Percentiles rank a stretch among this genome's conserved stretches.
These are phyloP conservation scores for Aldrovandia affinis DNA, from an alignment of 2,797 vertebrate genomes.

Conservation along the genomic window DNA sequence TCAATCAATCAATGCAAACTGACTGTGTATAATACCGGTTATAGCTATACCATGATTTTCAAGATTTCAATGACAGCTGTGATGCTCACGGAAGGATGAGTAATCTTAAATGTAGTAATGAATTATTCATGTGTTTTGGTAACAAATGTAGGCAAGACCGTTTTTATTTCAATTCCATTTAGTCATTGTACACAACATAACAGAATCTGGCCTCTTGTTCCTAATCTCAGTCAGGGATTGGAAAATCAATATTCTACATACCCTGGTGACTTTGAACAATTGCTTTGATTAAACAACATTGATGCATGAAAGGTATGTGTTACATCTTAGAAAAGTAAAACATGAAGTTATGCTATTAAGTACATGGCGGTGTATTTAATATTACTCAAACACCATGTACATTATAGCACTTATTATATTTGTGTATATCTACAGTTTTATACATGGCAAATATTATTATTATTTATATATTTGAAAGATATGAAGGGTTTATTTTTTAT, in stretches of 20 bases:
- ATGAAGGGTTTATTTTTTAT: neutral
- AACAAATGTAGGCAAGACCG: neutral
- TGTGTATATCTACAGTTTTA: neutral
- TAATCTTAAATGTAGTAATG: neutral
- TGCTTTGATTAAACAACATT: neutral
- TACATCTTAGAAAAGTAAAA: too few species aligned
- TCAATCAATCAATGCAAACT: neutral
- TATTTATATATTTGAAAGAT: neutral
- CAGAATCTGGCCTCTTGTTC: neutral
- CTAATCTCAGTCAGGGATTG: neutral
- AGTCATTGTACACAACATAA: neutral
- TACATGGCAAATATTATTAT: too few species aligned
- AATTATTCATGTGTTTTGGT: neutral
- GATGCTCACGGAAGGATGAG: neutral
- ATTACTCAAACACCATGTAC: too few species aligned
- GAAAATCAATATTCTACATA: neutral
- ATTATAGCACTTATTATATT: neutral
- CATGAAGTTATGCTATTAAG: too few species aligned
- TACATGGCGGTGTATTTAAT: too few species aligned
- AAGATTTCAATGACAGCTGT: neutral
- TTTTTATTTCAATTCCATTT: neutral
- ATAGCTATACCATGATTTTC: neutral
- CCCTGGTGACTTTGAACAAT: neutral
- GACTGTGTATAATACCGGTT: neutral
- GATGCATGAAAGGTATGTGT: neutral